Percentiles rank a stretch among this genome's conserved stretches.
These are phyloP conservation scores for Decapterus maruadsi DNA, from an alignment of 2,797 vertebrate genomes.

Conservation along the genomic window DNA sequence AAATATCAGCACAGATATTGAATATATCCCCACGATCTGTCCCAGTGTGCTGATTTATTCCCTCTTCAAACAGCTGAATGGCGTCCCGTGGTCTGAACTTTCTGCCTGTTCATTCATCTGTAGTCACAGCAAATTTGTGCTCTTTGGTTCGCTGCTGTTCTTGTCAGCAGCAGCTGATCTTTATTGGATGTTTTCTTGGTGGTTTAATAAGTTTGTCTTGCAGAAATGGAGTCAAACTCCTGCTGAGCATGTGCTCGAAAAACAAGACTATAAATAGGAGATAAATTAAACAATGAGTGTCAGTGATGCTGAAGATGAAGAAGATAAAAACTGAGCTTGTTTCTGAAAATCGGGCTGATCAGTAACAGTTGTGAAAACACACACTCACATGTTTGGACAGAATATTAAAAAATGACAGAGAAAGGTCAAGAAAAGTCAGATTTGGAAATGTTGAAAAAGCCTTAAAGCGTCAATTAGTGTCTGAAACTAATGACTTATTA, in stretches of 20 bases:
- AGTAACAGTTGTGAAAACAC: background rate
- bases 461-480: background rate
- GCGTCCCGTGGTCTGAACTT: conserved; percentile 45
- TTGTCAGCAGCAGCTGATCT: conserved; percentile 34
- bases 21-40: conserved; percentile 43
- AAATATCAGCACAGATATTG: conserved; percentile 55
- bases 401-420: background rate
- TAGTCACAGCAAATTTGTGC: conserved; percentile 54
- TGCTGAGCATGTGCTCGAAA: conserved; percentile 4
- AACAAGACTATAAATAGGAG: conserved; percentile 14
- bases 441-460: background rate
- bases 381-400: background rate
- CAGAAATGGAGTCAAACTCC: conserved; percentile 18
- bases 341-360: background rate
- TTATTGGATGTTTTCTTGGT: conserved; percentile 31
- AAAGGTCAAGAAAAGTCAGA: background rate
- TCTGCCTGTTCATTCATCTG: conserved; percentile 40
- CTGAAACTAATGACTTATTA: too few relatives aligned
- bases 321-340: background rate
- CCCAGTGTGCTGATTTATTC: conserved; percentile 50
- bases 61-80: conserved; percentile 58
- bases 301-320: background rate
- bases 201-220: conserved; percentile 34
- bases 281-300: background rate
- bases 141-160: conserved; percentile 32